Evolutionary conservation across 2,888 invertebrate genomes (phyloP).

Genomic region (Aleiodes alternator): DNA sequence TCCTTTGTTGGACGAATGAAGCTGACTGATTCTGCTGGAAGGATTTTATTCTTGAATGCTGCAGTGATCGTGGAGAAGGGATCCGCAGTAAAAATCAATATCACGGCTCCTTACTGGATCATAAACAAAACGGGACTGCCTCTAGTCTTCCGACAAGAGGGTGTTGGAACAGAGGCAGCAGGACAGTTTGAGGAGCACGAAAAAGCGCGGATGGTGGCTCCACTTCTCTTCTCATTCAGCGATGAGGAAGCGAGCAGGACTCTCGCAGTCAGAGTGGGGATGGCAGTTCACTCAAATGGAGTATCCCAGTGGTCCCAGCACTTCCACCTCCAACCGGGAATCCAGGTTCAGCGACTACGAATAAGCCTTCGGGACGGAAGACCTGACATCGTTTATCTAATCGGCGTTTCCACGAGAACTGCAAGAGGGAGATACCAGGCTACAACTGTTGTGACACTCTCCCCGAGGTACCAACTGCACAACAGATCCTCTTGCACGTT

Average conservation of each 20-base stretch:
- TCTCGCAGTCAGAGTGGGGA: conserved; percentile 87
- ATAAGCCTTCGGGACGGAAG: conserved; percentile 79
- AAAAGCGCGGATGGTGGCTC: conserved; percentile 92
- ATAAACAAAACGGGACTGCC: conserved; percentile 97
- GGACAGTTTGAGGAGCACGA: conserved; percentile 98
- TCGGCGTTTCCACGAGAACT: conserved; percentile 92
- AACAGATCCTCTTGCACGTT: conserved; percentile 88
- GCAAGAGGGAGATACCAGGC: conserved; percentile 93
- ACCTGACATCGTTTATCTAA: conserved; percentile 86
- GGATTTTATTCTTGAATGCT: conserved; percentile 86
- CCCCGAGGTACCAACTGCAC: conserved; percentile 94
- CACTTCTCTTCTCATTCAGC: conserved; percentile 94
- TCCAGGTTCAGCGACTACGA: conserved; percentile 77
- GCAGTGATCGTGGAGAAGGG: conserved; percentile 80
- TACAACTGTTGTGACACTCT: conserved; percentile 94
- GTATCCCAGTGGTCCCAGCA: conserved; percentile 88
- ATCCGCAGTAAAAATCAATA: conserved; percentile 81
- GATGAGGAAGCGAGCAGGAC: conserved; percentile 91
- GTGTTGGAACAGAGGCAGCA: conserved; percentile 84
- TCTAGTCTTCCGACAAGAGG: conserved; percentile 95
- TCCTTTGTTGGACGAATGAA: conserved; percentile 83
- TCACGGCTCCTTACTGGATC: conserved; percentile 95
- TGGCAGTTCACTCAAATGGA: conserved; percentile 78
- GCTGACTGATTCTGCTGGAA: conserved; percentile 83
- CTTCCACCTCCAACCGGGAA: conserved; percentile 89